Base-by-base conservation (phyloP, 2,888 invertebrate genomes). In the Biston stratarius region DNA sequence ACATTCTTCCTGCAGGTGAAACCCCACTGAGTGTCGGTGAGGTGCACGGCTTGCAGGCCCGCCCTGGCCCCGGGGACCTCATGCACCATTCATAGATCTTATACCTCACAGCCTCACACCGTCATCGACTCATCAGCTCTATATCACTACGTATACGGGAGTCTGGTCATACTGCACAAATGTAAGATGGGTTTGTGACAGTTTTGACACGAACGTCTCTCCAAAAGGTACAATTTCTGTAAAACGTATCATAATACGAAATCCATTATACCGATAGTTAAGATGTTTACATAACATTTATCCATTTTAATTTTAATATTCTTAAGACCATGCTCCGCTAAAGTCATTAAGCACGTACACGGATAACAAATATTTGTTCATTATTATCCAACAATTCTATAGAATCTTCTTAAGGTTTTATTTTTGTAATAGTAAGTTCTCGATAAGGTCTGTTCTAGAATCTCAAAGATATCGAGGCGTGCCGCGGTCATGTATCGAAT, bases 1-100 rank as follows among this genome's bases (percentile, higher is more conserved):
- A 11, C 24, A 14, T 61, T 42, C 14, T 56, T 12, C 38, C 61
- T 71, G 10, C 83, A 92, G 92, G 91, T 93, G 84, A 92, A 93
- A 83, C 93, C 92, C 77, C 92, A 92, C 83, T 93, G 88, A 92
- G 85, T 78, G 83, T 78, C 81, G 85, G 86, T 85, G 85, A 85
- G 84, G 78, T 80, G 82, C 82, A 71, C 67, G 72, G 80, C 77
- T 80, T 71, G 76, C 77, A 74, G 70, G 76, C 73, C 72, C 74
- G 77, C 77, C 77, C 69, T n/a, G 51, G 73, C 77, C 71, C 75
- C 52, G 38, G 52, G 76, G 72, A 76, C 76, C 77, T 75, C 77
- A 60, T 72, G 77, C 72, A 65, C 71, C 69, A 76, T 74, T 75
- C 75, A 34, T 33, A 52, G 42, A 52, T 60, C 68, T 56, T 73